phyloP scores from a whole-genome alignment of 2,797 vertebrate genomes.

The Pantherophis alleghaniensis region DNA sequence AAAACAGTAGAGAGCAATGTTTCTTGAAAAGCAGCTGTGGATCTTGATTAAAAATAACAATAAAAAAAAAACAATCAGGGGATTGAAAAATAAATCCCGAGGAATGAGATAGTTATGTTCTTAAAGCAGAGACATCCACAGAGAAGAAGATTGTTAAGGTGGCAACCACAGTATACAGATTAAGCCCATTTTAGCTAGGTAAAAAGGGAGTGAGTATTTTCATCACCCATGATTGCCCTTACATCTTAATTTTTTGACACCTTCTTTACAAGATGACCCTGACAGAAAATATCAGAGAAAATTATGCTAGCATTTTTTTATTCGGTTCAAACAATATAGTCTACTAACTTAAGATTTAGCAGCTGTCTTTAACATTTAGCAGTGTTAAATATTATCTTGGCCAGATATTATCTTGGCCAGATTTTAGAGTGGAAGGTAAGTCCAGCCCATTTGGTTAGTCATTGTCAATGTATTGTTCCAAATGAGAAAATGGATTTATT shows the following conservation, averaged over 20 bases:
- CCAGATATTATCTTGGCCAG: neutral
- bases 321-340: no score
- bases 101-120: neutral
- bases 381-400: neutral
- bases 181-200: no score
- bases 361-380: no score
- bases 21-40: neutral
- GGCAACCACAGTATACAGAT: neutral
- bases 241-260: no score
- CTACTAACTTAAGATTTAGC: no score
- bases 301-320: no score
- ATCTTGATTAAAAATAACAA: neutral
- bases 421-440: neutral
- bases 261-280: no score
- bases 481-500: neutral
- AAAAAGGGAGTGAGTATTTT: no score
- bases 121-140: neutral
- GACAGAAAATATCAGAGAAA: no score
- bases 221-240: no score
- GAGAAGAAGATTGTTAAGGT: neutral
- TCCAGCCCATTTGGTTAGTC: neutral
- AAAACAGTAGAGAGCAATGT: constrained; percentile 33
- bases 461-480: neutral
- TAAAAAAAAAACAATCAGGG: neutral
- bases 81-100: neutral